Evolutionary conservation across 53 echinoderm and acorn worm genomes (phyloP), one percentile per base, ranked within the genome.

Genomic region (Glandiceps talaboti): DNA sequence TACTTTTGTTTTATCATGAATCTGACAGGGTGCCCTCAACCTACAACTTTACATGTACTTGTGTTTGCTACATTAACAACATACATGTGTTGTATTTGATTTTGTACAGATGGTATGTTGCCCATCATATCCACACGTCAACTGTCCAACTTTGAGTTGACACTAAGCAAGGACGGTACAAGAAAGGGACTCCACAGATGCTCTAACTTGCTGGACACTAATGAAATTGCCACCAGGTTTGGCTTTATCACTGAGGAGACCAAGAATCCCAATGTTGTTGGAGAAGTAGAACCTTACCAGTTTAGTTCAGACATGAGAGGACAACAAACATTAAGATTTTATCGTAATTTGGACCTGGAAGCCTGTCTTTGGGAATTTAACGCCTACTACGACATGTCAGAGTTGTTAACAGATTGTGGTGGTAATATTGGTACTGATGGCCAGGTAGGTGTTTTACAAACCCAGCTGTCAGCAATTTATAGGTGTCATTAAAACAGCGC

Each of bases 161-260:
- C 99, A 83, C 93, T 99, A 76, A 99, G 99, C 91, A 91, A 93
- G 87, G 99, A 99, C 29, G 99, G 93, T 27, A 89, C 89, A 93
- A 85, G 99, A 73, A 88, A 93, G 6, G 99, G 99, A 6, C 91
- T 89, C 81, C 99, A 99, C 85, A 90, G 91, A 14, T 99, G 99
- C 89, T 99, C 99, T 87, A 99, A 99, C 88, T 86, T 99, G 74
- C 86, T 99, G 80, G 99, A 99, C 88, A 86, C 33, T 90, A 79
- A 86, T 77, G 99, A 99, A 81, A 77, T 93, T 78, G 85, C 82
- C 29, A 99, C 99, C 1, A 87, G 87, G 81, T 99, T 83, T 76
- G 99, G 99, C 76, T 99, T 99, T 87, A 91, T 99, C 86, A 88
- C 86, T 30, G 87, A 89, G 75, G 99, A 99, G 84, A 99, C 93